Percentiles rank a stretch among this genome's conserved stretches.
These are phyloP conservation scores for Ochropleura plecta DNA, from an alignment of 2,888 invertebrate genomes.

Conservation along the genomic window DNA sequence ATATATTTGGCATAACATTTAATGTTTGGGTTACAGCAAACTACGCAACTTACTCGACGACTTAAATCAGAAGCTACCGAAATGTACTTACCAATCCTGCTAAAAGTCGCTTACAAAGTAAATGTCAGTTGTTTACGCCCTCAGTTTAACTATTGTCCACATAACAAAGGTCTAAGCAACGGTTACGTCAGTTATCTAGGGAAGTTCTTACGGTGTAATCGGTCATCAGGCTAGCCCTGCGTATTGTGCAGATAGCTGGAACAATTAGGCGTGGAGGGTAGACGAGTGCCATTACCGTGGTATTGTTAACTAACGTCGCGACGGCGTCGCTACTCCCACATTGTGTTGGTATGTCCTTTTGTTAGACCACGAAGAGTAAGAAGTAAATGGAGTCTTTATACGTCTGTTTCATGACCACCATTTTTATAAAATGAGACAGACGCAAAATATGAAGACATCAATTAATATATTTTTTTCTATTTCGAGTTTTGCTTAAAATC, in stretches of 20 bases:
- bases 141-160: conserved; percentile 1
- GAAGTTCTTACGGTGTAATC: conserved; percentile 38
- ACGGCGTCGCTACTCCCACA: conserved; percentile 37
- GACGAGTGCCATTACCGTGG: conserved; percentile 68
- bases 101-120: not conserved
- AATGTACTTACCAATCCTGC: not conserved
- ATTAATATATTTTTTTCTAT: not conserved
- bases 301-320: conserved; percentile 64
- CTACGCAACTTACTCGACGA: too few relatives aligned
- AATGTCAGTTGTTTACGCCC: not conserved
- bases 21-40: too few relatives aligned
- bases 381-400: conserved; percentile 1
- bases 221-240: conserved; percentile 31
- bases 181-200: conserved; percentile 26
- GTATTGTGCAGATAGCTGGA: conserved; percentile 52
- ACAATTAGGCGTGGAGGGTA: conserved; percentile 65
- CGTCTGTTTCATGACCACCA: not conserved
- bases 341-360: conserved; percentile 31
- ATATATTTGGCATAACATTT: too few relatives aligned
- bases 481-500: not conserved
- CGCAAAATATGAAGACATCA: not conserved
- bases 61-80: not conserved
- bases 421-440: not conserved
- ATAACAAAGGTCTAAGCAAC: conserved; percentile 2
- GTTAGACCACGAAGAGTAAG: conserved; percentile 1